These are phyloP conservation scores for Carapus acus DNA, from an alignment of 2,797 vertebrate species.

Conservation along the genomic window DNA sequence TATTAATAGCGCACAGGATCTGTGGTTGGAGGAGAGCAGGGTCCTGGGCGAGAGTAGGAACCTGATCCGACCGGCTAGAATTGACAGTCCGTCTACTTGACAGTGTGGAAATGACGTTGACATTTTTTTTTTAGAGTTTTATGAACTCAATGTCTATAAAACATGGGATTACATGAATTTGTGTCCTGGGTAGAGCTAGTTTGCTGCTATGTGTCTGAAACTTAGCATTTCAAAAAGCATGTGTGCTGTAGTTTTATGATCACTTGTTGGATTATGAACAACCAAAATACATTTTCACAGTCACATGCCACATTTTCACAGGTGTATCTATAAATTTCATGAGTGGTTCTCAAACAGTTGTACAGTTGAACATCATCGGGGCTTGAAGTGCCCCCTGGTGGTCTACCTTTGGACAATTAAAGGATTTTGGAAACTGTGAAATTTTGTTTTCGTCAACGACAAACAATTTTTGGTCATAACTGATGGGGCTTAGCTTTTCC, in stretches of 20 bases:
- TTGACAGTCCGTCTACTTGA: slow-evolving; percentile 72
- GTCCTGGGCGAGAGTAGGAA: slow-evolving; percentile 66
- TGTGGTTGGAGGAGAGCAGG: slow-evolving; percentile 70
- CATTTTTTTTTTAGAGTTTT: too few species aligned
- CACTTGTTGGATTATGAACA: not conserved
- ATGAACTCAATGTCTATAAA: too few species aligned
- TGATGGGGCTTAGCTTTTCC: too few species aligned
- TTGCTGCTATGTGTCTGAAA: slow-evolving; percentile 13
- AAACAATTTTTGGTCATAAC: too few species aligned
- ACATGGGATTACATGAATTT: slow-evolving; percentile 71
- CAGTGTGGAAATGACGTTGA: slow-evolving; percentile 65
- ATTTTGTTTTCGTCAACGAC: too few species aligned
- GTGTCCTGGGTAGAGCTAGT: slow-evolving; percentile 9
- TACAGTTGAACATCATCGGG: not conserved
- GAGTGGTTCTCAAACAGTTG: not conserved
- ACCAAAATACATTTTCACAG: slow-evolving; percentile 20
- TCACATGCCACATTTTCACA: slow-evolving; percentile 25
- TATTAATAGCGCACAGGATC: slow-evolving; percentile 84
- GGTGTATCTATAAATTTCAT: slow-evolving; percentile 38
- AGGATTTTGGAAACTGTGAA: too few species aligned
- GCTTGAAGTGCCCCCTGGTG: not conserved
- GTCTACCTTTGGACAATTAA: not conserved
- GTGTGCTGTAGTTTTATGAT: too few species aligned
- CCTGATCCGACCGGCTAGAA: slow-evolving; percentile 67
- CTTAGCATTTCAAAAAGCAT: slow-evolving; percentile 10